Percentiles rank a stretch among this genome's conserved stretches.
These are phyloP conservation scores for Euzophera pinguis DNA, from an alignment of 2,888 invertebrate genomes.

Conservation along the genomic window DNA sequence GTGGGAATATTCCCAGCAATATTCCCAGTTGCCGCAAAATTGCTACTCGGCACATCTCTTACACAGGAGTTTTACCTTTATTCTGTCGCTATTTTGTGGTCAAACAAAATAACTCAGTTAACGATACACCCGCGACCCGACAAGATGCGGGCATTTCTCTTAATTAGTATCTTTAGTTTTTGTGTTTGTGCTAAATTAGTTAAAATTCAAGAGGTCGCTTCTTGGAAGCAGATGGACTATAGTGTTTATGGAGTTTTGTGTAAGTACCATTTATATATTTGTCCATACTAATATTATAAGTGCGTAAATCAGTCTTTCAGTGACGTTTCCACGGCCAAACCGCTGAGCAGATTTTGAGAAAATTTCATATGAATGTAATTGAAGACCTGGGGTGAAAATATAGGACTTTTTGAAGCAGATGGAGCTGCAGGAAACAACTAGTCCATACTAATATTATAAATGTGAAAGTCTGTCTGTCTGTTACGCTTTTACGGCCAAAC, in stretches of 20 bases:
- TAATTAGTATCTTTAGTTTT: not conserved
- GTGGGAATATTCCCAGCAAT: no score
- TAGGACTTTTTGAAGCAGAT: no score
- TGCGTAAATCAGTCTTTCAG: no score
- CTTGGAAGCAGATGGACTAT: conserved; percentile 55
- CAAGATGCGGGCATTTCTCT: not conserved
- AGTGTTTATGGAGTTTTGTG: conserved; percentile 43
- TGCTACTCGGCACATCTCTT: no score
- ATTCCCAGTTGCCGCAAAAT: no score
- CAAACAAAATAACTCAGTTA: not conserved
- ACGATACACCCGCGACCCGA: not conserved
- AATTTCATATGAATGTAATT: no score
- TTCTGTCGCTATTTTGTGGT: not conserved
- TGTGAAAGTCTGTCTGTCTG: no score
- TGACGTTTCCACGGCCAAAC: not conserved
- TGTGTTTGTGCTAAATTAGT: not conserved
- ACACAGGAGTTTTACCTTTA: not conserved
- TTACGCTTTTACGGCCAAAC: no score
- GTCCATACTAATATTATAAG: not conserved
- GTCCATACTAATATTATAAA: no score
- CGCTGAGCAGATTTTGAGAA: no score
- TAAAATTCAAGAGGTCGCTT: conserved; percentile 31
- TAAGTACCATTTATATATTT: conserved; percentile 34
- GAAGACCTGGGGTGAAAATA: no score
- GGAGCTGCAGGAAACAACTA: no score